A percentile compares a stretch with the other conserved stretches of the same genome.
These are phyloP conservation scores for Epinotia brunnichana DNA, from an alignment of 2,888 invertebrate species.

Conservation along the genomic window DNA sequence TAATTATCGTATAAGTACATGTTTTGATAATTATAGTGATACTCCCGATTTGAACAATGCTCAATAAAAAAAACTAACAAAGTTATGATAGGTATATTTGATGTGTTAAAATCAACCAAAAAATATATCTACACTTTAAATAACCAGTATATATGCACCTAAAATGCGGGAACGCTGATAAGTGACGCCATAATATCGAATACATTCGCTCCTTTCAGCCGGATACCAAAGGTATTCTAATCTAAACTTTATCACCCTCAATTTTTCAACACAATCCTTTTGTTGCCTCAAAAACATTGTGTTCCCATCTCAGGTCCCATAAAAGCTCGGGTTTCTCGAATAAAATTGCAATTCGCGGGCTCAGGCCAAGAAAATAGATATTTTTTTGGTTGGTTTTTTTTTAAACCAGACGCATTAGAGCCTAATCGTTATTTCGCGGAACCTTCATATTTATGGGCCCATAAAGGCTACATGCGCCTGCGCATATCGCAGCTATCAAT, in stretches of 20 bases:
- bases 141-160: background rate
- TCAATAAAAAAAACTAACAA: no score
- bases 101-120: no score
- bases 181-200: conserved; percentile 13
- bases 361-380: no score
- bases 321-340: conserved; percentile 11
- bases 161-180: conserved; percentile 6
- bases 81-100: no score
- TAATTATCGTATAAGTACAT: no score
- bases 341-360: conserved; percentile 31
- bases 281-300: conserved; percentile 24
- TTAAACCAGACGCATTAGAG: conserved; percentile 46
- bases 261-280: conserved; percentile 26
- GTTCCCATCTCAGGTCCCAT: conserved; percentile 23
- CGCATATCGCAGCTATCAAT: conserved; percentile 46
- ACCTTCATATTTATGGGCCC: conserved; percentile 49
- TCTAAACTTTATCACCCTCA: conserved; percentile 28
- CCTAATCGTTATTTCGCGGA: conserved; percentile 52
- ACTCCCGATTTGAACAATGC: no score
- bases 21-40: no score
- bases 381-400: conserved; percentile 20
- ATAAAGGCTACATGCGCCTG: conserved; percentile 44
- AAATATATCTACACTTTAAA: background rate
- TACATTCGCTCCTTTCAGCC: conserved; percentile 22
- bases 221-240: conserved; percentile 17